These are phyloP conservation scores for Petroica traversi DNA, from an alignment of 2,113 vertebrate species.

Conservation along the genomic window DNA sequence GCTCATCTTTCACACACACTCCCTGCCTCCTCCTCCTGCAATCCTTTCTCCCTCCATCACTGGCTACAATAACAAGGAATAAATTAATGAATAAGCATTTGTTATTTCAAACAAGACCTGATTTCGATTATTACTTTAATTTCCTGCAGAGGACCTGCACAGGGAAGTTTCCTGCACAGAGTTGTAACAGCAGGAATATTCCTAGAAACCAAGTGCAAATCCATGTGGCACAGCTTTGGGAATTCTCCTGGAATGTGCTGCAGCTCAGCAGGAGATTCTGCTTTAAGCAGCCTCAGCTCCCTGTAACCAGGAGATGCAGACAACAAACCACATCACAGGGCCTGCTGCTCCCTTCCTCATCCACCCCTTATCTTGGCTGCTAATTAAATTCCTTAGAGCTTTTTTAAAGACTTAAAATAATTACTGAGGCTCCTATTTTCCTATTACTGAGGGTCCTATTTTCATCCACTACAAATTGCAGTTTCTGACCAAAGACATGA, in stretches of 20 bases:
- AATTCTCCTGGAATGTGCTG: background rate
- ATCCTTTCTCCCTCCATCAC: background rate
- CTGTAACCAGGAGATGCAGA: constrained; percentile 7
- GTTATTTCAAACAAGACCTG: background rate
- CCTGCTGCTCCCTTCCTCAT: background rate
- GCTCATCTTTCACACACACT: background rate
- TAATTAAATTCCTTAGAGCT: background rate
- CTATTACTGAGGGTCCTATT: too few species aligned
- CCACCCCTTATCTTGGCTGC: background rate
- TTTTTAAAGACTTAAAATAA: background rate
- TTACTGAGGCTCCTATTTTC: background rate
- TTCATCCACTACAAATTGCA: background rate
- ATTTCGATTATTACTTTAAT: background rate
- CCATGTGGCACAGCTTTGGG: background rate
- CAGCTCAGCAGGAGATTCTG: background rate
- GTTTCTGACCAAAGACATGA: background rate
- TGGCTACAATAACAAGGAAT: background rate
- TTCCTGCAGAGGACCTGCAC: background rate
- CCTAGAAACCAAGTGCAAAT: background rate
- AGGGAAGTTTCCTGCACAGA: too few species aligned
- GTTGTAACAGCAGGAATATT: accelerated
- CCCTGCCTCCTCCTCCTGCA: background rate
- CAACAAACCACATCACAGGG: constrained; percentile 38
- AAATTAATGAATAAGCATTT: background rate
- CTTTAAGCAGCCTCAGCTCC: background rate